Evolutionary conservation across 2,113 vertebrate species (phyloP).

Genomic region (Pandion haliaetus): DNA sequence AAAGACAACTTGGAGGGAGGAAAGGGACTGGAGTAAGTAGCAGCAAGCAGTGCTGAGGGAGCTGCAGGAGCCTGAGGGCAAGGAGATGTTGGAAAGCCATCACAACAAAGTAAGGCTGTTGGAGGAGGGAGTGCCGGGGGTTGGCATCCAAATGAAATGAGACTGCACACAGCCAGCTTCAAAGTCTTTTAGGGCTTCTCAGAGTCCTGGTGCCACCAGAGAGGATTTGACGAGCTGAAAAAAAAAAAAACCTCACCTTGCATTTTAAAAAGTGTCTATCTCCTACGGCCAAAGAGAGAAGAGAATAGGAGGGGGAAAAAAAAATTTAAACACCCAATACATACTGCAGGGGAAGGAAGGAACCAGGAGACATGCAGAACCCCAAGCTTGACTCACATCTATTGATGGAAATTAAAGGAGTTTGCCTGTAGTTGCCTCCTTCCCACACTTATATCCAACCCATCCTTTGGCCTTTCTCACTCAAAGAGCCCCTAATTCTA

Average conservation of each 20-base stretch:
- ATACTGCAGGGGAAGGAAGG: neutral
- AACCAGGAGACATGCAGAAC: neutral
- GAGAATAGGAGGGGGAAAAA: neutral
- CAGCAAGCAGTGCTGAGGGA: neutral
- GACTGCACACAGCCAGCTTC: neutral
- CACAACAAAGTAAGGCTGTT: neutral
- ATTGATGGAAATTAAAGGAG: neutral
- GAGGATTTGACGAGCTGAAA: slow-evolving; percentile 9
- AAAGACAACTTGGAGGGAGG: neutral
- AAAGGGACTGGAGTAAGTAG: neutral
- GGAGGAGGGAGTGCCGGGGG: neutral
- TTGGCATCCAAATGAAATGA: neutral
- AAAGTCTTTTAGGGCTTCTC: neutral
- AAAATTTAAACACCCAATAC: neutral
- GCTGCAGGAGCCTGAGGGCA: neutral
- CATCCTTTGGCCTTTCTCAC: neutral
- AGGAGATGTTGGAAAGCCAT: neutral
- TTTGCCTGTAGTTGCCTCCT: neutral
- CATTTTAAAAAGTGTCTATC: slow-evolving; percentile 10
- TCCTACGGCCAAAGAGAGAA: neutral
- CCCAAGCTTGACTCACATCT: neutral
- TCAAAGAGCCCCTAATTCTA: neutral
- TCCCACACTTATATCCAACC: neutral
- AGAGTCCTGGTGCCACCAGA: neutral
- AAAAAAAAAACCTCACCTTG: neutral